Evolutionary conservation across 1,140 invertebrate species (phyloP), one percentile per base, ranked within the genome.

Genomic region (Drosophila pandora): DNA sequence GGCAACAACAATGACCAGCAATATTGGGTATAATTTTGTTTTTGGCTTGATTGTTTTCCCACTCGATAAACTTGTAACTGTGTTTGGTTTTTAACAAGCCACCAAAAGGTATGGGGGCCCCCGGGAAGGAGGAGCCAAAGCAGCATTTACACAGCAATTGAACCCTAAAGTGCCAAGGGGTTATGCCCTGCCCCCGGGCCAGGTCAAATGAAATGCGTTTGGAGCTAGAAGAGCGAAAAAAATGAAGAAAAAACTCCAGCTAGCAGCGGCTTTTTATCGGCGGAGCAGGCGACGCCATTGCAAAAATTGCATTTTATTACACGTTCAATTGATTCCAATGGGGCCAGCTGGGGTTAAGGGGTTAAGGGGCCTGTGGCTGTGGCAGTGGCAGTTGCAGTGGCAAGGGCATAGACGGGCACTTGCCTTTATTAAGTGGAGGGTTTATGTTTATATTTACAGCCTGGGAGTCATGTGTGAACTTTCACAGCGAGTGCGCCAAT

Each of bases 241-340:
- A 49, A 28, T 6, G 34, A 30, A 22, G 25, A 8, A 52, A 50
- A 67, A 50, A 67, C 17, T 17, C 17, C 17, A 17, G 17, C 17
- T 17, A 17, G 17, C 43, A 22, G 41, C 28, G 17, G 13, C 5
- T 32, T 43, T 60, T 67, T 67, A 67, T 64, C 47, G 47, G 48
- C 57, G 50, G 48, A 62, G 48, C 53, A 59, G 64, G 49, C 64
- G 80, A 71, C 60, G 57, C 28, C 34, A 34, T 28, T 70, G 69
- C 81, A 62, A 79, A 87, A 87, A 87, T 78, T 87, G 82, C 82
- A 87, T 87, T 85, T 85, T 85, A 85, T 87, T 87, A 87, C 59
- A 85, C 82, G 78, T 85, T 85, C 82, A 77, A 85, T 85, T 85
- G 82, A 85, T 85, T 85, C 76, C 58, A 68, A 47, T 23, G 62